Base-by-base conservation (phyloP, 2,888 invertebrate species). In the Agonum fuliginosum region DNA sequence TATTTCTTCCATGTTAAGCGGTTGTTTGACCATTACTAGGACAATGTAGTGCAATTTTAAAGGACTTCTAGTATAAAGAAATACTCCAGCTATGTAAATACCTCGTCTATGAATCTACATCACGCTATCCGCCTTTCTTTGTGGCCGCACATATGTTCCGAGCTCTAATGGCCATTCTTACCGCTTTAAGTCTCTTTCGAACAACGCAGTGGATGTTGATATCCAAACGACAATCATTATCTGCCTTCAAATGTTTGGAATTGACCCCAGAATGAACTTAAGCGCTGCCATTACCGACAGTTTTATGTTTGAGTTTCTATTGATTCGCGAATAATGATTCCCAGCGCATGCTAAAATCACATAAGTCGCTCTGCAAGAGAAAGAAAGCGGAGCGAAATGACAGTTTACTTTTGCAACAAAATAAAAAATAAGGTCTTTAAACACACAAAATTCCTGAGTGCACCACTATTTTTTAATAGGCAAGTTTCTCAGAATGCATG, bases 141-240 rank as follows among this genome's bases (percentile, higher is more conserved):
- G 20, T n/a, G 10, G 2, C 54, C 1, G 22, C 20, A 10, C 20
- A 54, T 17, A 41, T 41, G 62, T 12, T 30, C 5, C 54, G 54
- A 22, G 2, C 3, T 34, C 62, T 34, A 24, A 65, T 65, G 37
- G n/a, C 27, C 62, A 65, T 65, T 20, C 20, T 20, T 19, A 65
- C 19, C 12, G 62, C 30, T n/a, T n/a, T n/a, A n/a, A n/a, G n/a
- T n/a, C 20, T 48, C 10, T 20, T 48, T 20, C 0, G 48, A 20
- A 34, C 37, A 67, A 37, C 37, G 67, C 37, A 12, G 24, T 14
- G 12, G n/a, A 22, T 22, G 27, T 6, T 41, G 41, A 41, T 67
- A 37, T 19, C 34, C 19, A 67, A 67, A 41, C 41, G 41, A 22
- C 67, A 67, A 67, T 37, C 67, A 65, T 67, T 67, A 67, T 67